These are phyloP conservation scores for Nipponacmea schrenckii DNA, from an alignment of 2,888 invertebrate species.

Conservation along the genomic window DNA sequence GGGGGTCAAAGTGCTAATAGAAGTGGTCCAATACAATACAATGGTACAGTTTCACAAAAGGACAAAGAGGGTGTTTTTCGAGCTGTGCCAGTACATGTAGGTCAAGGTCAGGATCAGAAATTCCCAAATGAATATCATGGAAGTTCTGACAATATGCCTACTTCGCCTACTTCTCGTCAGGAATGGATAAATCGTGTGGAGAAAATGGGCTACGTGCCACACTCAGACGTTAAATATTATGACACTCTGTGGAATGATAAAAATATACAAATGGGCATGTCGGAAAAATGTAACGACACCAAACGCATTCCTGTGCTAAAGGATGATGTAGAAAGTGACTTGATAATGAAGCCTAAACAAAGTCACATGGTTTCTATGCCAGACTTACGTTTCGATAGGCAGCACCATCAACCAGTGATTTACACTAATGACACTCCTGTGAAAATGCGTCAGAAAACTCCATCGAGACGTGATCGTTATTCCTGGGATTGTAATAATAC, in stretches of 20 bases:
- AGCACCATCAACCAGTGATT: background rate
- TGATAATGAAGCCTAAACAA: background rate
- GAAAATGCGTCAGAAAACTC: background rate
- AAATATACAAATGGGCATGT: conserved; percentile 5
- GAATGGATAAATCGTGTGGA: background rate
- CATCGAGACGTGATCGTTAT: conserved; percentile 15
- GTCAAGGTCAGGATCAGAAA: conserved; percentile 7
- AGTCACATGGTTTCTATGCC: conserved; percentile 23
- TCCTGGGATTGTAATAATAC: conserved; percentile 25
- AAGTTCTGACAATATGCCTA: background rate
- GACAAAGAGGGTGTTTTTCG: conserved; percentile 10
- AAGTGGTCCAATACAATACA: background rate
- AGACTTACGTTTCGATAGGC: conserved; percentile 12
- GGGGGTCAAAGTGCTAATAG: conserved; percentile 5
- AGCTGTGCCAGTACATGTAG: conserved; percentile 16
- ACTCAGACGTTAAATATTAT: background rate
- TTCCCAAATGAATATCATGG: background rate
- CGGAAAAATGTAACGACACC: background rate
- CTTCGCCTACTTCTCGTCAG: background rate
- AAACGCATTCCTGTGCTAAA: background rate
- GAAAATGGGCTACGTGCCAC: conserved; percentile 2
- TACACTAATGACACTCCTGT: background rate
- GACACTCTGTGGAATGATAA: background rate
- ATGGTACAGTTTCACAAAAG: background rate
- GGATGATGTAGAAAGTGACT: background rate